Evolutionary conservation across 1,140 invertebrate species (phyloP), one percentile per base, ranked within the genome.

Genomic region (Lordiphosa stackelbergi): DNA sequence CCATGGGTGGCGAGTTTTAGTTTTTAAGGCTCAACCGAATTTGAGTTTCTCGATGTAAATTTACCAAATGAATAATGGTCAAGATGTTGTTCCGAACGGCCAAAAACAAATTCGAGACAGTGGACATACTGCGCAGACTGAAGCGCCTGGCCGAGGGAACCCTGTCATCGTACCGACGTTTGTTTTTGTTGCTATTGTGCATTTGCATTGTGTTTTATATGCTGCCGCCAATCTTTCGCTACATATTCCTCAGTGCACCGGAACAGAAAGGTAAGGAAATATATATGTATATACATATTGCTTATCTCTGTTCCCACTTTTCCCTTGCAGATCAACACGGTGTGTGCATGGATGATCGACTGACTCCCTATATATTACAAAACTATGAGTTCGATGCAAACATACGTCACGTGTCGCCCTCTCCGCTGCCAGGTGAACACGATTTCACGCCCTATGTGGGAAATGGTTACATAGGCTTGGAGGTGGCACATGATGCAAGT

Each of bases 381-480:
- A 87, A 90, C 37, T 83, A 88, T 13, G 90, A 92, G 48, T 92
- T 92, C 73, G 92, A 95, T 88, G 92, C 91, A 9, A 92, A 93
- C 79, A 89, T 95, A 55, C 89, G 91, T 60, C 90, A 91, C 46
- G 73, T 89, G 42, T 60, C 77, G 42, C 88, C 89, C 4, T 41
- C 47, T 0, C 79, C 88, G 19, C 84, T 91, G 28, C 84, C 87
- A 4, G 86, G 85, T 22, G 91, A 92, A 61, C 88, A 91, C 46
- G 88, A 90, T 52, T 94, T 91, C 85, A 89, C 93, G 73, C 92
- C 93, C 73, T 95, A 95, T 86, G 90, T 95, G 24, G 95, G 94
- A 49, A 95, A 96, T 90, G 94, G 95, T 3, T 88, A 93, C 46
- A 88, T 95, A 64, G 94, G 93, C 0, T 69, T 93, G 16, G 88